Percentiles rank a stretch among this genome's conserved stretches.
phyloP scores from a whole-genome alignment of 2,797 vertebrate genomes.

The Phrynocephalus forsythii region DNA sequence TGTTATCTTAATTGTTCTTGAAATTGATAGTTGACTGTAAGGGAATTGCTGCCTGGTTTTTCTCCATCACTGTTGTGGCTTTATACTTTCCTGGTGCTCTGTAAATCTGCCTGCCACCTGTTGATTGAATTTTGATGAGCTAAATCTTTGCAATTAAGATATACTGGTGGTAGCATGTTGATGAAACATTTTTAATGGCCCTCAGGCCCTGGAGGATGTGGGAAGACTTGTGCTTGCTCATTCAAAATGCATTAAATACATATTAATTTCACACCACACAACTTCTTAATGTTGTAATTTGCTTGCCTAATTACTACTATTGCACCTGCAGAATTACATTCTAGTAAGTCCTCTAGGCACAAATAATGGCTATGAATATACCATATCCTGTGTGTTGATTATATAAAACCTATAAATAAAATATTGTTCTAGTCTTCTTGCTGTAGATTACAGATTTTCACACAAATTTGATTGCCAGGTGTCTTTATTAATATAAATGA shows the following conservation, averaged over 20 bases:
- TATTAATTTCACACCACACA: slow-evolving; percentile 18
- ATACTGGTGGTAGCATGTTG: slow-evolving; percentile 4
- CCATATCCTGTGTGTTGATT: slow-evolving; percentile 6
- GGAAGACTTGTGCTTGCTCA: background rate
- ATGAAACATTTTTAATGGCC: slow-evolving; percentile 26
- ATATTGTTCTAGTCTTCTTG: background rate
- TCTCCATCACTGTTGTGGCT: background rate
- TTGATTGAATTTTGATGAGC: slow-evolving; percentile 20
- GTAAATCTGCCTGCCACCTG: background rate
- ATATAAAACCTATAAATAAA: slow-evolving; percentile 22
- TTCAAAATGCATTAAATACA: slow-evolving; percentile 34
- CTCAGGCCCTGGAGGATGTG: background rate
- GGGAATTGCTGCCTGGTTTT: background rate
- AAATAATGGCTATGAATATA: slow-evolving; percentile 29
- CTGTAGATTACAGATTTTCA: slow-evolving; percentile 10
- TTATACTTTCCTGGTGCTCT: slow-evolving; percentile 7
- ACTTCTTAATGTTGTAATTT: slow-evolving; percentile 21
- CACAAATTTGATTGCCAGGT: background rate
- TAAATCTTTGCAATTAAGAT: slow-evolving; percentile 13
- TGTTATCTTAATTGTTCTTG: background rate
- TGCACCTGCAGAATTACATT: slow-evolving; percentile 34
- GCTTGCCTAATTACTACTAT: slow-evolving; percentile 18
- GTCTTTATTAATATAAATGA: background rate
- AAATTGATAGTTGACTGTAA: background rate
- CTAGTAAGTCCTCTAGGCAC: slow-evolving; percentile 1